Conservation (phyloP, 2,113 vertebrate genomes). For the Anseranas semipalmata region DNA sequence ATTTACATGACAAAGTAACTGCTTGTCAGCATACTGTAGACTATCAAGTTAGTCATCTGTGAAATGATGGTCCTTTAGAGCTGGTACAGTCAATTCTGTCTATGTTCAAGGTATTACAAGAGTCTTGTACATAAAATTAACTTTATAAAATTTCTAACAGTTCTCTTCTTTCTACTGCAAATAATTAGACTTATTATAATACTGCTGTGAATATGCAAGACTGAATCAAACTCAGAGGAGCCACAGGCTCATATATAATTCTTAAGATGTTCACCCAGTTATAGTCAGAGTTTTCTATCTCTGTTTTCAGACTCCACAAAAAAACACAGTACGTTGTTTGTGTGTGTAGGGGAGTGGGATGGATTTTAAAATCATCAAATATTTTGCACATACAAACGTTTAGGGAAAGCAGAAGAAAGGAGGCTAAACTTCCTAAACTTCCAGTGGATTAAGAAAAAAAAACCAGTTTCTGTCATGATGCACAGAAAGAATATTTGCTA, state of each 20-base stretch:
- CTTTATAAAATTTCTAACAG: background rate
- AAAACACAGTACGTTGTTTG: background rate
- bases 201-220: conserved; percentile 22
- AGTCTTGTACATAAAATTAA: background rate
- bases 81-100: background rate
- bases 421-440: background rate
- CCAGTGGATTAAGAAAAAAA: background rate
- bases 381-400: background rate
- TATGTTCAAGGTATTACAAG: background rate
- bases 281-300: background rate
- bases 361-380: background rate
- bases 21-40: background rate
- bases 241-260: background rate
- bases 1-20: background rate
- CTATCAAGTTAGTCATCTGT: background rate
- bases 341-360: background rate
- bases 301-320: background rate
- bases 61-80: background rate
- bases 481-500: background rate
- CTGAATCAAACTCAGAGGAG: background rate
- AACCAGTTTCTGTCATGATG: background rate
- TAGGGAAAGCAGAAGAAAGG: background rate
- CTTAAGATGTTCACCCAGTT: conserved; percentile 19
- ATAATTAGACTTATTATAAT: conserved; percentile 18
- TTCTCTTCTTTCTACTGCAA: background rate